phyloP scores from a whole-genome alignment of 2,113 vertebrate genomes.

The Tachuris rubrigastra region DNA sequence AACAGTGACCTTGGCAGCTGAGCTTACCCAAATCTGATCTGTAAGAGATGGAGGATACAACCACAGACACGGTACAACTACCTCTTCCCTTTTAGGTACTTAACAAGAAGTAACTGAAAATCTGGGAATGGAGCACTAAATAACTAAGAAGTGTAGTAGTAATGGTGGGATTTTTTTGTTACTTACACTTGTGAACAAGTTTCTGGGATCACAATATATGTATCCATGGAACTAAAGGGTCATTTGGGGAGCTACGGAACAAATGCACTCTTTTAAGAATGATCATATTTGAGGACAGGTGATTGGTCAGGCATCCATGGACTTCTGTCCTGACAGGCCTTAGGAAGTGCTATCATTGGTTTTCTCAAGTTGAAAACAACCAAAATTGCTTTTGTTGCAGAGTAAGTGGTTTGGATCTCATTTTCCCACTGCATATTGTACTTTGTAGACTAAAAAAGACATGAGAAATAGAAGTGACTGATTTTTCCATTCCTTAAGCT shows the following conservation, averaged over 20 bases:
- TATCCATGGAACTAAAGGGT: background rate
- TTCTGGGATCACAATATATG: background rate
- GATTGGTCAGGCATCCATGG: background rate
- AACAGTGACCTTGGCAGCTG: background rate
- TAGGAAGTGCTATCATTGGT: background rate
- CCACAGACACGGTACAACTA: background rate
- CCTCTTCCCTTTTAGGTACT: background rate
- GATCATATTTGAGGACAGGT: background rate
- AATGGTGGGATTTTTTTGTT: background rate
- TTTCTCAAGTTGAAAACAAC: background rate
- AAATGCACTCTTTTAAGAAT: background rate
- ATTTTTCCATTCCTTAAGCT: slow-evolving; percentile 69
- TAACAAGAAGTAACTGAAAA: background rate
- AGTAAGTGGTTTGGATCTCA: slow-evolving; percentile 30
- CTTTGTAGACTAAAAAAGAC: slow-evolving; percentile 53
- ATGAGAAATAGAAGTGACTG: slow-evolving; percentile 59
- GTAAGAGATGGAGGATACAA: background rate
- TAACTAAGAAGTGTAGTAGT: background rate
- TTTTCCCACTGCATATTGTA: slow-evolving; percentile 41
- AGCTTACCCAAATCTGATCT: background rate
- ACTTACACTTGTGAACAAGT: background rate
- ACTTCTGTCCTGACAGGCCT: background rate
- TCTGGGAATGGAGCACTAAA: background rate
- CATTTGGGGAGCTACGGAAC: background rate
- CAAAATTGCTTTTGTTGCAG: background rate